Percentiles rank a stretch among this genome's conserved stretches.
These are phyloP conservation scores for Bombyx mandarina DNA, from an alignment of 1,140 invertebrate species.

Conservation along the genomic window DNA sequence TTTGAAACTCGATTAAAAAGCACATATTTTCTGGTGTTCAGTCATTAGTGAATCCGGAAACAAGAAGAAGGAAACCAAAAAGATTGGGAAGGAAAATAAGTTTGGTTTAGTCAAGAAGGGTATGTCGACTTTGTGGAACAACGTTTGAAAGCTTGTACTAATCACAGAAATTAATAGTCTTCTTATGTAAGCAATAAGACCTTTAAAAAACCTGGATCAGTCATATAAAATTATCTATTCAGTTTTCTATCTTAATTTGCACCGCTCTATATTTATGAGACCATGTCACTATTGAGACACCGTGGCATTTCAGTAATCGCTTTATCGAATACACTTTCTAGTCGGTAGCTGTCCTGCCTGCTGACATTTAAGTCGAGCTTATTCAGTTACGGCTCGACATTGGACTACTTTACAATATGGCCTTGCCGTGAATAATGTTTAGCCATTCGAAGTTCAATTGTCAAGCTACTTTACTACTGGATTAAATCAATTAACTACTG, in stretches of 20 bases:
- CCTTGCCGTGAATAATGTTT: constrained; percentile 22
- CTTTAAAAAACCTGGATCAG: too few species aligned
- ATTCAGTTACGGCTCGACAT: constrained; percentile 27
- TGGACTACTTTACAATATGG: constrained; percentile 22
- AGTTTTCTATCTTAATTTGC: not conserved
- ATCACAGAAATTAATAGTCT: too few species aligned
- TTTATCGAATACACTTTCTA: constrained; percentile 20
- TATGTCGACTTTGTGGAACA: constrained; percentile 37
- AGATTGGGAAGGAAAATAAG: constrained; percentile 56
- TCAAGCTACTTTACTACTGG: constrained; percentile 17
- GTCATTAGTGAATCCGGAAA: constrained; percentile 34
- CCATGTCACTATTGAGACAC: constrained; percentile 8
- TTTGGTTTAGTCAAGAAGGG: constrained; percentile 44
- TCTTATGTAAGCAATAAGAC: too few species aligned
- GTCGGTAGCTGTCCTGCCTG: constrained; percentile 21
- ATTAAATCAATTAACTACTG: constrained; percentile 20
- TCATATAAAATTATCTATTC: too few species aligned
- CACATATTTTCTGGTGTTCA: constrained; percentile 12
- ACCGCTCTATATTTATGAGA: constrained; percentile 8
- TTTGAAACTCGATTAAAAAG: too few species aligned
- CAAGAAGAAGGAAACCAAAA: constrained; percentile 50
- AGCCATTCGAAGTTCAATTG: constrained; percentile 26
- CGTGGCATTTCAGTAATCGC: constrained; percentile 13
- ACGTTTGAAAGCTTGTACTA: not conserved
- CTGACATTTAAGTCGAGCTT: constrained; percentile 43